Conservation (phyloP, 2,113 vertebrate genomes). For the Malurus elegans region DNA sequence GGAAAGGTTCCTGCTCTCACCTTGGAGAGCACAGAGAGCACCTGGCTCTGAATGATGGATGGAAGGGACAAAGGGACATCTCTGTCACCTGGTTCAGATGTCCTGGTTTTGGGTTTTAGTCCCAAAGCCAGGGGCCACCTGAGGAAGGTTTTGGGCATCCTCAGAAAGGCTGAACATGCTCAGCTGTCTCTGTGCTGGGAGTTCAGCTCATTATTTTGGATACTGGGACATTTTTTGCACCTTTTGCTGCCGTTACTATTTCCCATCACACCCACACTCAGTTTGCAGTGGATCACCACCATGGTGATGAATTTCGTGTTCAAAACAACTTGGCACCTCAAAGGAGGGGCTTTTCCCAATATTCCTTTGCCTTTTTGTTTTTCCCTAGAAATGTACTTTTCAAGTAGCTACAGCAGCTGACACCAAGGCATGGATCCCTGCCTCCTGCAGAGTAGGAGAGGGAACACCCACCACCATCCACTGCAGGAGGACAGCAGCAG, state of each 20-base stretch:
- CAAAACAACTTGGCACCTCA: background rate
- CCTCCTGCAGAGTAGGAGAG: background rate
- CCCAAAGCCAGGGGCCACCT: background rate
- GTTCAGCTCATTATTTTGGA: background rate
- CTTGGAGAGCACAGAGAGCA: background rate
- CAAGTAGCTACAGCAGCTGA: background rate
- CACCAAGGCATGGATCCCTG: background rate
- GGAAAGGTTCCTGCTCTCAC: background rate
- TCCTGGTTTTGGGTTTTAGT: background rate
- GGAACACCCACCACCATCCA: background rate
- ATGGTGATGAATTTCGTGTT: background rate
- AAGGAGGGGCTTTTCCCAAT: background rate
- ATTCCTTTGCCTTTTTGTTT: background rate
- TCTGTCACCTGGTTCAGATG: background rate
- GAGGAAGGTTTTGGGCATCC: background rate
- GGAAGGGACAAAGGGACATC: background rate
- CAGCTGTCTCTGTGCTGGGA: background rate
- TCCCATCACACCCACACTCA: background rate
- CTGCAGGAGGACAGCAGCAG: background rate
- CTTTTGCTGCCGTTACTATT: background rate
- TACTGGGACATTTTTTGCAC: background rate
- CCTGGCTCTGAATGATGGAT: background rate
- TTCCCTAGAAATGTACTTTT: background rate
- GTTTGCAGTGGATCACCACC: background rate
- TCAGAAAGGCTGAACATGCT: background rate